Percentiles rank a stretch among this genome's conserved stretches.
These are phyloP conservation scores for Myioborus miniatus DNA, from an alignment of 2,797 vertebrate genomes.

Conservation along the genomic window DNA sequence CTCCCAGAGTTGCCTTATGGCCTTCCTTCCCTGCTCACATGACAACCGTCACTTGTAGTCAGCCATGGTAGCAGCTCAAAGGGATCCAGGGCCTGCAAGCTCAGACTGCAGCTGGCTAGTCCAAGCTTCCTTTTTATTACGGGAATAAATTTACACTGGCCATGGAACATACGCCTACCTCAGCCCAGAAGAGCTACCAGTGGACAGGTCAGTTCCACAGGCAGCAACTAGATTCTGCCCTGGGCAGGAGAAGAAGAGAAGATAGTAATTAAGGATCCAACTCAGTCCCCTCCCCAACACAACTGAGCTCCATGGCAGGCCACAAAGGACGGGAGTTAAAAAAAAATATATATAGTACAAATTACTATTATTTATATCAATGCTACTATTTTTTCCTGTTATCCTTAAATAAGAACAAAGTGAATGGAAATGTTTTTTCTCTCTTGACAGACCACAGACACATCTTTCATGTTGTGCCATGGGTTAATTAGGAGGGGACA, in stretches of 20 bases:
- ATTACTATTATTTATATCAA: background rate
- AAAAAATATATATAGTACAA: background rate
- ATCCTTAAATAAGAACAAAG: background rate
- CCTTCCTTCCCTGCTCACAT: slow-evolving; percentile 48
- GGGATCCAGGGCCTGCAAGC: slow-evolving; percentile 62
- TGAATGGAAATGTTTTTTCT: background rate
- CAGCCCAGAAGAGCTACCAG: background rate
- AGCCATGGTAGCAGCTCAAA: slow-evolving; percentile 61
- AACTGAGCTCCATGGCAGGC: background rate
- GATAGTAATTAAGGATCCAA: background rate
- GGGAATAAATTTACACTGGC: background rate
- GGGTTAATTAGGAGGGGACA: background rate
- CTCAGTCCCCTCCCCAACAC: accelerated
- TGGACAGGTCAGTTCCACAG: background rate
- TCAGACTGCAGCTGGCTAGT: slow-evolving; percentile 48
- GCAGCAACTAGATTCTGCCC: background rate
- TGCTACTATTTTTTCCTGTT: background rate
- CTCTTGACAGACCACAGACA: background rate
- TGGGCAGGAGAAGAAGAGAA: background rate
- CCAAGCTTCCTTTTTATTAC: slow-evolving; percentile 7
- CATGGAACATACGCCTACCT: background rate
- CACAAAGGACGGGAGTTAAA: background rate
- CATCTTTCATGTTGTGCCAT: background rate
- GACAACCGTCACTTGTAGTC: slow-evolving; percentile 62
- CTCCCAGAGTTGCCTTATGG: slow-evolving; percentile 58